Evolutionary conservation across 2,888 invertebrate genomes (phyloP).

Genomic region (Digitonthophagus gazella): DNA sequence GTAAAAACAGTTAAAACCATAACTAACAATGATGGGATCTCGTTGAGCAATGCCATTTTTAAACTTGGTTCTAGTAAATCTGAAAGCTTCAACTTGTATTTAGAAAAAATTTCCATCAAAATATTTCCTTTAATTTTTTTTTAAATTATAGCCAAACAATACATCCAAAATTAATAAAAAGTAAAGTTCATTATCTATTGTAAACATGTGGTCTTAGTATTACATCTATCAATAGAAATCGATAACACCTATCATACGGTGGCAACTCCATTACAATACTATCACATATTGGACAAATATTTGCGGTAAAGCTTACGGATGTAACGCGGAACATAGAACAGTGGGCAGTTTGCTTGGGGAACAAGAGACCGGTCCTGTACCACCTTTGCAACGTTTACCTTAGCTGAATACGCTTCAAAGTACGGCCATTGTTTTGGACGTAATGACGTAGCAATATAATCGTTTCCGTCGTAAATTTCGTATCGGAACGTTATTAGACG

Average conservation of each 20-base stretch:
- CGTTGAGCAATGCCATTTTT: too few species aligned
- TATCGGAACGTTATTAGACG: constrained; percentile 10
- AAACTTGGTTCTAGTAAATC: too few species aligned
- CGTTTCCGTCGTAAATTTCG: constrained; percentile 9
- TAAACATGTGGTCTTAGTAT: too few species aligned
- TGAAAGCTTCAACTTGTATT: too few species aligned
- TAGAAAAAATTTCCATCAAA: too few species aligned
- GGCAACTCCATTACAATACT: not conserved
- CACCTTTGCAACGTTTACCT: constrained; percentile 5
- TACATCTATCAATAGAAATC: not conserved
- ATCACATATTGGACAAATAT: not conserved
- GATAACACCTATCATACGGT: not conserved
- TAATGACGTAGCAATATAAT: constrained; percentile 14
- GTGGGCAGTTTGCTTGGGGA: not conserved
- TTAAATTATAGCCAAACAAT: too few species aligned
- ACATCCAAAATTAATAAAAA: too few species aligned
- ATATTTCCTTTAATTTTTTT: too few species aligned
- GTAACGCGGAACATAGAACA: not conserved
- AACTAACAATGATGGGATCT: too few species aligned
- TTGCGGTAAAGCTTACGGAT: not conserved
- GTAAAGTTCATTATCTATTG: too few species aligned
- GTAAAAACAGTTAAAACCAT: too few species aligned
- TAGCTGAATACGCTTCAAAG: constrained; percentile 8
- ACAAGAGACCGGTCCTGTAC: not conserved
- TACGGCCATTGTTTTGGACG: constrained; percentile 1